These are phyloP conservation scores for Luperina nickerlii DNA, from an alignment of 2,888 invertebrate species.

Conservation along the genomic window DNA sequence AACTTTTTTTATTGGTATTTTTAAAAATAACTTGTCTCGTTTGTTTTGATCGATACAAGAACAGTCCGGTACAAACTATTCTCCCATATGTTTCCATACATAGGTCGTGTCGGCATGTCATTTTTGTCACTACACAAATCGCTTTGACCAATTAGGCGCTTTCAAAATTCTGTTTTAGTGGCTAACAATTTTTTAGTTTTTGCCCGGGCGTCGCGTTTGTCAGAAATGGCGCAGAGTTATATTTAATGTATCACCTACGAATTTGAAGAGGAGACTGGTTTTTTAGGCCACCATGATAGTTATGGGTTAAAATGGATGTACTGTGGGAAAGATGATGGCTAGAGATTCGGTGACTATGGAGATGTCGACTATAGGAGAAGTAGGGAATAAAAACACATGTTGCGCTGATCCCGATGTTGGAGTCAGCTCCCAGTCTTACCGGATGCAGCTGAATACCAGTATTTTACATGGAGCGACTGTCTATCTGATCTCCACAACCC, in stretches of 20 bases:
- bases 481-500: too few relatives aligned
- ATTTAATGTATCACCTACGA: slow-evolving; percentile 55
- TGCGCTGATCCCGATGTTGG: too few relatives aligned
- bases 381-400: too few relatives aligned
- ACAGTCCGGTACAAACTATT: slow-evolving; percentile 35
- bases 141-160: slow-evolving; percentile 72
- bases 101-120: slow-evolving; percentile 67
- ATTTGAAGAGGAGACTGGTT: slow-evolving; percentile 14
- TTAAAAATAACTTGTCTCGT: background rate
- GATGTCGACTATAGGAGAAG: too few relatives aligned
- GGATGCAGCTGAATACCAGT: too few relatives aligned
- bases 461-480: too few relatives aligned
- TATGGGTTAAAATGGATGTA: too few relatives aligned
- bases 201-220: slow-evolving; percentile 49
- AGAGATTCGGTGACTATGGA: too few relatives aligned
- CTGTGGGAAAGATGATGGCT: too few relatives aligned
- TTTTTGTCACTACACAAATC: slow-evolving; percentile 74
- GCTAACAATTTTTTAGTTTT: slow-evolving; percentile 63
- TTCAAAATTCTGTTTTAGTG: slow-evolving; percentile 70
- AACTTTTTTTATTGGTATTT: too few relatives aligned
- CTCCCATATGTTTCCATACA: slow-evolving; percentile 66
- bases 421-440: too few relatives aligned
- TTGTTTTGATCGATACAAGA: background rate
- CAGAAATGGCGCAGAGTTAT: slow-evolving; percentile 49
- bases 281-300: slow-evolving; percentile 39